These are phyloP conservation scores for Acrocephalus kingi DNA, from an alignment of 2,113 vertebrate genomes.

Conservation along the genomic window DNA sequence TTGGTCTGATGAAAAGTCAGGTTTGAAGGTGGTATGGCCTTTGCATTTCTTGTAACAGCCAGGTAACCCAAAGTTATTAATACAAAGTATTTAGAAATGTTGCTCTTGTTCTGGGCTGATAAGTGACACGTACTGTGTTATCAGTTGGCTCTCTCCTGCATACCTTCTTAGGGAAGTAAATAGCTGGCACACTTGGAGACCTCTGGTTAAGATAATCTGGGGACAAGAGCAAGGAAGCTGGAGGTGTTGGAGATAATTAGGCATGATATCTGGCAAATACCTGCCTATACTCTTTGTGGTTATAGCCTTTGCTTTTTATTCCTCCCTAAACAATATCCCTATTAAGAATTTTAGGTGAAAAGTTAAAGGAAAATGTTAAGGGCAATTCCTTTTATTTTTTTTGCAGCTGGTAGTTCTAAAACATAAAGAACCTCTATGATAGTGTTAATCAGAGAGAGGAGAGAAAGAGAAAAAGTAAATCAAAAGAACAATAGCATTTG, in stretches of 20 bases:
- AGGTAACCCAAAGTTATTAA: not conserved
- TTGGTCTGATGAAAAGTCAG: not conserved
- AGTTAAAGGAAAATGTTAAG: not conserved
- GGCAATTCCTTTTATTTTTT: not conserved
- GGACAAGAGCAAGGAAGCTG: not conserved
- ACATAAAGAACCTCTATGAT: not conserved
- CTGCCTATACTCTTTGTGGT: not conserved
- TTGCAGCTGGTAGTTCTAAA: not conserved
- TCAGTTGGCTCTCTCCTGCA: slow-evolving; percentile 15
- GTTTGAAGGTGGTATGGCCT: not conserved
- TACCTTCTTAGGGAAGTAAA: not conserved
- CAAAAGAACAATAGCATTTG: not conserved
- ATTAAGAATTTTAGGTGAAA: not conserved
- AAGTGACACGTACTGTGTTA: not conserved
- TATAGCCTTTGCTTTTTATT: not conserved
- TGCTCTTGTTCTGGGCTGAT: not conserved
- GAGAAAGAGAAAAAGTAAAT: not conserved
- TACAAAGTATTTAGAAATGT: not conserved
- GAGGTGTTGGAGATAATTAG: not conserved
- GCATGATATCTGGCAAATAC: not conserved
- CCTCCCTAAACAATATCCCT: not conserved
- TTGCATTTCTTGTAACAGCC: not conserved
- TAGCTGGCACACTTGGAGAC: not conserved
- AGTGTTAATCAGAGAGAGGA: not conserved
- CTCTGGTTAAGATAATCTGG: not conserved